These are phyloP conservation scores for Prionailurus bengalensis DNA, from an alignment of 2,113 vertebrate species.

Conservation along the genomic window DNA sequence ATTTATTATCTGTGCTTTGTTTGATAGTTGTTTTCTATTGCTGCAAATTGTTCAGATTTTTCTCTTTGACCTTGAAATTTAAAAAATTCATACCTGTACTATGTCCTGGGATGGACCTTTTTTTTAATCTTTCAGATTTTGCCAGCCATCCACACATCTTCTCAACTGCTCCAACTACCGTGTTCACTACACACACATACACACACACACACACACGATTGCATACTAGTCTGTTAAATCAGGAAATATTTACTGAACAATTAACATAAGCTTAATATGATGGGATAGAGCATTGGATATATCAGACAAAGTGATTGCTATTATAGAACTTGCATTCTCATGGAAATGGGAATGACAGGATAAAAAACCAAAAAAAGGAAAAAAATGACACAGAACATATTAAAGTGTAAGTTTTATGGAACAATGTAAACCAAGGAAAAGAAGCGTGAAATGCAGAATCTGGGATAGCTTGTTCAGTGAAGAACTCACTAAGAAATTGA, in stretches of 20 bases:
- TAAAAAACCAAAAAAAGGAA: background rate
- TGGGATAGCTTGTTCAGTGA: background rate
- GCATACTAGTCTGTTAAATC: background rate
- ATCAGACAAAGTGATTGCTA: background rate
- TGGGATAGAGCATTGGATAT: background rate
- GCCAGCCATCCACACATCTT: background rate
- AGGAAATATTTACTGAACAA: background rate
- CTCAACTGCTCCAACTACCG: background rate
- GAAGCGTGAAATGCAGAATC: background rate
- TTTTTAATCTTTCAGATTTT: background rate
- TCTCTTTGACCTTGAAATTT: background rate
- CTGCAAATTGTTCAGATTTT: background rate
- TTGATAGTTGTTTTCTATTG: background rate
- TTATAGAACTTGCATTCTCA: background rate
- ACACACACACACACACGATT: background rate
- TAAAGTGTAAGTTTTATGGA: background rate
- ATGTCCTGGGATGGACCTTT: background rate
- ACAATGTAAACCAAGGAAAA: background rate
- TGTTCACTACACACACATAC: background rate
- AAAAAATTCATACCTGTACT: background rate
- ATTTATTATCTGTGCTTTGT: background rate
- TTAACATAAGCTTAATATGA: background rate
- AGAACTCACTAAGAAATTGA: background rate
- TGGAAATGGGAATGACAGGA: background rate
- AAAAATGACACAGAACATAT: background rate